phyloP scores from a whole-genome alignment of 2,113 vertebrate genomes.

The Leptosomus discolor region DNA sequence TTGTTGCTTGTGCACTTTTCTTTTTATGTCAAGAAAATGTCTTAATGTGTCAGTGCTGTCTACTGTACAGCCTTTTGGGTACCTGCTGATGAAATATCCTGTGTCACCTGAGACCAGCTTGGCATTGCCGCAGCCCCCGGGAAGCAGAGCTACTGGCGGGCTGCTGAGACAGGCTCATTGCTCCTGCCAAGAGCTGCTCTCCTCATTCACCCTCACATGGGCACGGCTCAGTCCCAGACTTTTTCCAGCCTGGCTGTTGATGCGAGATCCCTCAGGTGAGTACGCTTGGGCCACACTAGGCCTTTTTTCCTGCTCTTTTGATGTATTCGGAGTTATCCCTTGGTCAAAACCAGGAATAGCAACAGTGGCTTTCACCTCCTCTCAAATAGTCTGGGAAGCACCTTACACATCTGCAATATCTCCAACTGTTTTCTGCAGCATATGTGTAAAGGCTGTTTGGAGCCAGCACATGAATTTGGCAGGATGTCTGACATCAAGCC shows the following conservation, averaged over 20 bases:
- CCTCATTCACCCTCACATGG: rapidly evolving
- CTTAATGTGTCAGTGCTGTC: neutral
- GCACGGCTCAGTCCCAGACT: neutral
- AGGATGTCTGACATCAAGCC: neutral
- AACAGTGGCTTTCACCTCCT: neutral
- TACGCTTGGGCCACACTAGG: neutral
- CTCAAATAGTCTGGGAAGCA: neutral
- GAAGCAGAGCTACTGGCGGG: neutral
- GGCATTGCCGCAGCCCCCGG: neutral
- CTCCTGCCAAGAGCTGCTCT: neutral
- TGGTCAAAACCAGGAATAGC: neutral
- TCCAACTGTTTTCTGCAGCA: neutral
- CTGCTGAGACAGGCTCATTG: neutral
- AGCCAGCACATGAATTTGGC: neutral
- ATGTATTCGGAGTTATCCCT: neutral
- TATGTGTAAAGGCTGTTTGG: neutral
- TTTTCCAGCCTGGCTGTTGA: neutral
- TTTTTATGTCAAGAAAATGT: neutral
- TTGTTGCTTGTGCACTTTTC: neutral
- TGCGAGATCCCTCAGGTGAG: neutral
- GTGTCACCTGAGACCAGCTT: neutral
- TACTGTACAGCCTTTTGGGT: neutral
- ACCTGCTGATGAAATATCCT: neutral
- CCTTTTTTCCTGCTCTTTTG: neutral
- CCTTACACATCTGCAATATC: neutral